These are phyloP conservation scores for Oreochromis spilurus DNA, from an alignment of 2,113 vertebrate genomes.

Conservation along the genomic window DNA sequence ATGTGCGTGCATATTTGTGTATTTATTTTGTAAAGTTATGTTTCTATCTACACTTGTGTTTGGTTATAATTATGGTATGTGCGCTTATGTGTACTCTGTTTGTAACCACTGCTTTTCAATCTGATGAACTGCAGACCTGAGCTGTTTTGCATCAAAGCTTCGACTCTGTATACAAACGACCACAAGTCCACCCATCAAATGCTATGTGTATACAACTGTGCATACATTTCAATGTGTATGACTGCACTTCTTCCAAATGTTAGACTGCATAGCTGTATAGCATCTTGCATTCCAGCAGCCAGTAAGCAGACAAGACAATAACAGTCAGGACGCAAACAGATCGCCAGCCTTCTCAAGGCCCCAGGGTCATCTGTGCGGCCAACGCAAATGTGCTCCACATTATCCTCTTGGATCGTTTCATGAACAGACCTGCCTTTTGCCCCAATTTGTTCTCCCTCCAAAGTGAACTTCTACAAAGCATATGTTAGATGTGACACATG, in stretches of 20 bases:
- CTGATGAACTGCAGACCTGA: background rate
- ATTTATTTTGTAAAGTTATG: background rate
- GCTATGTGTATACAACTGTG: background rate
- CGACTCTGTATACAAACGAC: background rate
- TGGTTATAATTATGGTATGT: background rate
- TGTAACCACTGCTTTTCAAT: background rate
- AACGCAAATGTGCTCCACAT: background rate
- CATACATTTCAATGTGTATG: background rate
- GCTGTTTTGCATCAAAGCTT: background rate
- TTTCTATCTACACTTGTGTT: background rate
- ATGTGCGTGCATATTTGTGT: background rate
- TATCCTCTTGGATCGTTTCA: slow-evolving; percentile 67
- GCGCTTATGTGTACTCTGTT: background rate
- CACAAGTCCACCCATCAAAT: background rate
- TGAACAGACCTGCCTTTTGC: slow-evolving; percentile 13
- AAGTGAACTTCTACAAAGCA: slow-evolving; percentile 47
- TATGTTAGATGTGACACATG: slow-evolving; percentile 63
- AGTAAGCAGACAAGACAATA: background rate
- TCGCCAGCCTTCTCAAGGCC: background rate
- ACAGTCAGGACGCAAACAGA: slow-evolving; percentile 15
- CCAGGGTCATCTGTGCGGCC: slow-evolving; percentile 8
- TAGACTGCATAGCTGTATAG: background rate
- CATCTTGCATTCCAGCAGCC: background rate
- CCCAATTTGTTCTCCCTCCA: background rate
- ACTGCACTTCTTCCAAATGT: background rate